Evolutionary conservation across 37 sponge, comb jelly and placozoan species (phyloP), one percentile per base, ranked within the genome.

Genomic region (Chondrilla cf. caribensis): DNA sequence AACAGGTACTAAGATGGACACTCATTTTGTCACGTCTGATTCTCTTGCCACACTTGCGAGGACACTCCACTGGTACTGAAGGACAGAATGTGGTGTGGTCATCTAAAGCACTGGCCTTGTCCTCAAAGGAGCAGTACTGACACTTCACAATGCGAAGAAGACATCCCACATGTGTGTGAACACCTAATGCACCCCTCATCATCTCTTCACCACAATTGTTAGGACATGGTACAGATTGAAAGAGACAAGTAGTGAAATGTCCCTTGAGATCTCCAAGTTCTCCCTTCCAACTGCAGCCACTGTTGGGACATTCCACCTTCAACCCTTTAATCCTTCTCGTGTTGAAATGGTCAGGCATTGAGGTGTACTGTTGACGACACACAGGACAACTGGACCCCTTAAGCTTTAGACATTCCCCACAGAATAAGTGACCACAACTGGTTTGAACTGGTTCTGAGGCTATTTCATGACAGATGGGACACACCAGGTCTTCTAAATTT

Each of bases 341-440:
- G 6, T 37, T 39, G 24, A 38, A 39, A 6, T 73, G 17, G 44
- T 73, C 76, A 36, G 43, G 43, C 76, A 73, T 6, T 39, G 76
- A 39, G 18, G 41, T 39, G 44, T 42, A 38, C 36, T 73, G 8
- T 40, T 73, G 76, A 1, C 76, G 1, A 6, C 76, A 73, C 8
- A 73, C 42, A 11, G 76, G 76, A 39, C 76, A 73, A 5, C 15
- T n/a, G 43, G 44, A 1, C 18, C 41, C 36, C 15, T 42, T 40
- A 39, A 15, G 18, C 6, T 25, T 73, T 22, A 39, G 43, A 25
- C 76, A 73, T 37, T 73, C 44, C 36, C 25, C 8, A 40, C 76
- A 73, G 76, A 73, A 40, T n/a, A 73, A 25, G 44, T 73, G 76
- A 22, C 76, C 76, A 73, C 76, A 73, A 42, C 76, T 73, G 22